These are phyloP conservation scores for Pangasius djambal DNA, from an alignment of 2,797 vertebrate species.

Conservation along the genomic window DNA sequence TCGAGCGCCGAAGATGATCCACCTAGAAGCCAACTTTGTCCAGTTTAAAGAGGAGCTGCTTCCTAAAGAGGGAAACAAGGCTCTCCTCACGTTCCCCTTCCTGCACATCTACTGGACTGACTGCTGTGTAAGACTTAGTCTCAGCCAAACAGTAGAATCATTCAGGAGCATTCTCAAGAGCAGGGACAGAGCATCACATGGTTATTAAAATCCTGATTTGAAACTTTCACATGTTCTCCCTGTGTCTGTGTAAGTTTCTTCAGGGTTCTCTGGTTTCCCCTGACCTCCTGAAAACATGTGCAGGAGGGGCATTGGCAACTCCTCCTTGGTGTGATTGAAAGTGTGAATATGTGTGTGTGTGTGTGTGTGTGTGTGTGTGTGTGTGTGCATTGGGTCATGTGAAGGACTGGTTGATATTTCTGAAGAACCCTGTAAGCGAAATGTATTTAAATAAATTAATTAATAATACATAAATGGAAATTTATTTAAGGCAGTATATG, in stretches of 20 bases:
- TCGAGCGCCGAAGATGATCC: constrained; percentile 98
- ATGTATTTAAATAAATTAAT: constrained; percentile 24
- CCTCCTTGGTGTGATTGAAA: background rate
- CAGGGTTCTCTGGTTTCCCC: background rate
- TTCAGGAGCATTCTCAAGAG: background rate
- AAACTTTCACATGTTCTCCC: background rate
- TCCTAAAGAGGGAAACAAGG: constrained; percentile 96
- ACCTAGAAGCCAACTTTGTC: constrained; percentile 97
- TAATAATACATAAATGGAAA: constrained; percentile 53
- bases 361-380: background rate
- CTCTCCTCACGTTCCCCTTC: constrained; percentile 98
- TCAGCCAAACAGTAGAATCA: background rate
- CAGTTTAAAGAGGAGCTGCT: constrained; percentile 98
- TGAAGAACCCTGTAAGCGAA: constrained; percentile 1
- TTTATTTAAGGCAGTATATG: constrained; percentile 8
- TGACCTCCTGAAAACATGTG: background rate
- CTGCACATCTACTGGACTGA: constrained; percentile 99
- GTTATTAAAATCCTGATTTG: background rate
- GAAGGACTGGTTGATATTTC: background rate
- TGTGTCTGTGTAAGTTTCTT: background rate
- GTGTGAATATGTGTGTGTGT: background rate
- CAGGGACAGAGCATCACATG: background rate
- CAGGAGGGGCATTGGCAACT: background rate
- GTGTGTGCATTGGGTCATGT: background rate
- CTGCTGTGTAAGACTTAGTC: constrained; percentile 77